These are phyloP conservation scores for Junonia oenone DNA, from an alignment of 2,888 invertebrate genomes.

Conservation along the genomic window DNA sequence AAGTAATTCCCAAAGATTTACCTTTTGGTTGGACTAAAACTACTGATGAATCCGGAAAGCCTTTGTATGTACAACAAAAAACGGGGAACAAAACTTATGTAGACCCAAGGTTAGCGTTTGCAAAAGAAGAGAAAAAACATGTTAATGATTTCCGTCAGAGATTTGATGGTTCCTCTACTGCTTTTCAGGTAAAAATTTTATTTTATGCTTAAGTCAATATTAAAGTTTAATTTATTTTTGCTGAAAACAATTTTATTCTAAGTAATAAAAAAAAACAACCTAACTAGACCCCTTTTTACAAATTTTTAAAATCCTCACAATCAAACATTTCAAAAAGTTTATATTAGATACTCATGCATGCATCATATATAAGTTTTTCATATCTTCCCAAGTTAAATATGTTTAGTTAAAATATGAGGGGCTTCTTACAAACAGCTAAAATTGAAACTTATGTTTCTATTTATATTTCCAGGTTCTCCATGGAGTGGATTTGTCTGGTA, in stretches of 20 bases:
- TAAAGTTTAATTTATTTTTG: not conserved
- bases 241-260: too few species aligned
- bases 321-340: too few species aligned
- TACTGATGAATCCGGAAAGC: conserved; percentile 84
- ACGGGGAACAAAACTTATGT: conserved; percentile 90
- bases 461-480: conserved; percentile 82
- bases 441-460: not conserved
- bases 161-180: conserved; percentile 92
- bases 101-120: conserved; percentile 95
- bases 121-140: conserved; percentile 88
- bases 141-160: conserved; percentile 88
- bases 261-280: too few species aligned
- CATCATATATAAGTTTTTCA: too few species aligned
- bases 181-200: too few species aligned
- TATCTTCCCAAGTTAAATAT: too few species aligned
- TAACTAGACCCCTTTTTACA: too few species aligned
- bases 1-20: conserved; percentile 89
- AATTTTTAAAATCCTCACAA: too few species aligned
- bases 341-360: too few species aligned
- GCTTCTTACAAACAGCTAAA: not conserved
- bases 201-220: too few species aligned
- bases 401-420: not conserved
- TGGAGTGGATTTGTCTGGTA: conserved; percentile 91
- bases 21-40: conserved; percentile 94
- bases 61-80: conserved; percentile 87